These are phyloP conservation scores for Propithecus perrieri DNA, from an alignment of 2,797 vertebrate genomes.

Conservation along the genomic window DNA sequence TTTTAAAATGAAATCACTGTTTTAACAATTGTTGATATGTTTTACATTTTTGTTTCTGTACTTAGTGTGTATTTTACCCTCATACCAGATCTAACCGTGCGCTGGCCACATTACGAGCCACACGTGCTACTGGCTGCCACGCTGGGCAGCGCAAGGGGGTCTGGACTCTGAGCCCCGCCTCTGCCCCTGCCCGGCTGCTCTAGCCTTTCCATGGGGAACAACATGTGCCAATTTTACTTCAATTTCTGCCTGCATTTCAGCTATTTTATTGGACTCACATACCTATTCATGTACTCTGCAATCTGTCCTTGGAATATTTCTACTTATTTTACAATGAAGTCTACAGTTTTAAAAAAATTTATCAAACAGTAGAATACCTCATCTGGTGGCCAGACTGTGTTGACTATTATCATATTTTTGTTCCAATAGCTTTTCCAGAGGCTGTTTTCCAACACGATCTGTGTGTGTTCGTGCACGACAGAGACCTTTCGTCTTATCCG, in stretches of 20 bases:
- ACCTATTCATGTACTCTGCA: not conserved
- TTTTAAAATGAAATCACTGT: not conserved
- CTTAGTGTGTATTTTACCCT: not conserved
- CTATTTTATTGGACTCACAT: not conserved
- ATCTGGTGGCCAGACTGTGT: constrained; percentile 47
- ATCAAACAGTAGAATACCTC: constrained; percentile 28
- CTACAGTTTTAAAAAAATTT: not conserved
- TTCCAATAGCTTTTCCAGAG: not conserved
- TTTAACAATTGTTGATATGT: not conserved
- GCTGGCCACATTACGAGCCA: not conserved
- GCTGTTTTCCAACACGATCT: not conserved
- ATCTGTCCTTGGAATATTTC: not conserved
- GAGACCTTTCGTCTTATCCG: not conserved
- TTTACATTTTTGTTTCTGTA: not conserved
- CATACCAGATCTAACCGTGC: not conserved
- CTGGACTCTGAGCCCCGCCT: not conserved
- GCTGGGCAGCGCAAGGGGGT: accelerated
- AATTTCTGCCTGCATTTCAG: not conserved
- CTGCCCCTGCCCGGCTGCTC: not conserved
- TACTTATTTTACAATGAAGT: not conserved
- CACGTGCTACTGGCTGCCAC: accelerated
- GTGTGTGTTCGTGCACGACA: not conserved
- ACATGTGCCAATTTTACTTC: not conserved
- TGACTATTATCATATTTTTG: not conserved
- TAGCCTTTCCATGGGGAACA: not conserved